Evolutionary conservation across 2,797 vertebrate species (phyloP).

Genomic region (Bradypus variegatus): DNA sequence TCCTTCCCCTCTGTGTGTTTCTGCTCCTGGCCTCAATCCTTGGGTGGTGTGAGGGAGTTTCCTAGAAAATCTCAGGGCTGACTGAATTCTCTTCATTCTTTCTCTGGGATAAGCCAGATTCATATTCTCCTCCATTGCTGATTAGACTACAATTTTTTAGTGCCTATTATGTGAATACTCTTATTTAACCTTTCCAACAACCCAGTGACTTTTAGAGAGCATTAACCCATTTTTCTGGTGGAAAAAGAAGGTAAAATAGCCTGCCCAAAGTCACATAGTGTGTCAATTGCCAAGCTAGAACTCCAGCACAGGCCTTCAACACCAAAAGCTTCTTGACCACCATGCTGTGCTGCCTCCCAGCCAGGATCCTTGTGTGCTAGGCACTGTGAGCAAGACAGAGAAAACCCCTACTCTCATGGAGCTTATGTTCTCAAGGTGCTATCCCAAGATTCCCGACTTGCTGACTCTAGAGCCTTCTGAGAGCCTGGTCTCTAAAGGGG

Average conservation of each 20-base stretch:
- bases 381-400: neutral
- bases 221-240: neutral
- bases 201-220: neutral
- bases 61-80: neutral
- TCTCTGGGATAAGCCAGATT: neutral
- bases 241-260: neutral
- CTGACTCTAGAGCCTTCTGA: neutral
- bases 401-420: neutral
- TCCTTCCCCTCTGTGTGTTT: neutral
- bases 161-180: neutral
- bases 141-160: neutral
- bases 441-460: neutral
- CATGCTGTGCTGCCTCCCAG: rapidly evolving
- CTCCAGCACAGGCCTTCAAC: neutral
- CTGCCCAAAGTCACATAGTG: neutral
- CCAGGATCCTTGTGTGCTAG: neutral
- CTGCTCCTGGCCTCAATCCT: neutral
- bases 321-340: neutral
- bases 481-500: neutral
- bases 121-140: neutral
- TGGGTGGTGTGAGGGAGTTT: neutral
- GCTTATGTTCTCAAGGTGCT: neutral
- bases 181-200: neutral
- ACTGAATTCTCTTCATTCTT: neutral
- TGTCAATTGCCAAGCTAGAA: neutral